Percentiles rank a stretch among this genome's conserved stretches.
phyloP scores from a whole-genome alignment of 1,140 invertebrate species.

The Chrysomallon squamiferum region DNA sequence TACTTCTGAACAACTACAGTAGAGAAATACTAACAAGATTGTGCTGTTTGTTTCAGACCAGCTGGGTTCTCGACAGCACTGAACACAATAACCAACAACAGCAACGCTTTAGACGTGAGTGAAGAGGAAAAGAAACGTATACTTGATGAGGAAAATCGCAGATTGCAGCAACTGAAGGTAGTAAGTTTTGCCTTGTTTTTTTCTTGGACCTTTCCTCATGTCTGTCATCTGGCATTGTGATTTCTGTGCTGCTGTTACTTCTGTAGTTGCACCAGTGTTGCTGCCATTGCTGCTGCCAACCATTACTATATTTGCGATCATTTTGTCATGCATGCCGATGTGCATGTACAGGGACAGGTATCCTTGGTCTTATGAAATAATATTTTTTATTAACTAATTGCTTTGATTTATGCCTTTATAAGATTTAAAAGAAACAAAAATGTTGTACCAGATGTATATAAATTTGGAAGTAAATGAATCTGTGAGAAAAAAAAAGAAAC shows the following conservation, averaged over 20 bases:
- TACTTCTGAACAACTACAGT: too few species aligned
- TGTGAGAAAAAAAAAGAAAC: too few species aligned
- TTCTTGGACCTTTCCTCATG: not conserved
- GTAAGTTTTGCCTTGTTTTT: not conserved
- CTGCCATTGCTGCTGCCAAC: not conserved
- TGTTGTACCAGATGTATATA: too few species aligned
- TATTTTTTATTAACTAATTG: too few species aligned
- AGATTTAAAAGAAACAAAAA: too few species aligned
- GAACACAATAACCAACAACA: constrained; percentile 78
- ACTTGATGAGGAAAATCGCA: constrained; percentile 92
- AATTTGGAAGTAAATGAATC: too few species aligned
- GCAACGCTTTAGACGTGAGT: constrained; percentile 63
- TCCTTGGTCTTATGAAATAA: too few species aligned
- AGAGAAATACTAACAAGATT: not conserved
- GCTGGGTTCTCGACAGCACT: constrained; percentile 77
- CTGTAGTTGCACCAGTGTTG: not conserved
- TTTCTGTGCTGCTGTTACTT: not conserved
- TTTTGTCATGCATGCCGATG: not conserved
- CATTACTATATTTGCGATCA: not conserved
- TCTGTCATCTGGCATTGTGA: not conserved
- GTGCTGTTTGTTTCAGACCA: constrained; percentile 40
- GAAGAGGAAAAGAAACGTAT: constrained; percentile 81
- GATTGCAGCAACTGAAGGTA: constrained; percentile 94
- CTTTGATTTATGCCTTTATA: too few species aligned
- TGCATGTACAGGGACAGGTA: not conserved